Conservation (phyloP, 1,140 invertebrate species). For the Drosophila virilis region DNA sequence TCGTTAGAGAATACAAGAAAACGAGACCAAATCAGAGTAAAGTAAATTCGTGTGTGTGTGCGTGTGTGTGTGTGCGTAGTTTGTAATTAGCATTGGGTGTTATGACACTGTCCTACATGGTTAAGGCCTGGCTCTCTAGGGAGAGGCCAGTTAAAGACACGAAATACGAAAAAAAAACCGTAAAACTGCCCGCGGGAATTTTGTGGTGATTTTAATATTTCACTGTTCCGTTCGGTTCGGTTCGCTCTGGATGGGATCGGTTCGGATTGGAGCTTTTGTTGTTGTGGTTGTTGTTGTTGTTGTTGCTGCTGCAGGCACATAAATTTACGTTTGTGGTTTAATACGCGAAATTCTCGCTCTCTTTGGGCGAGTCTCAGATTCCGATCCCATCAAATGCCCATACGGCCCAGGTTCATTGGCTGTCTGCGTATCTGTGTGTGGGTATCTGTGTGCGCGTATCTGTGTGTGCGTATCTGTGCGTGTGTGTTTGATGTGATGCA, state of each 20-base stretch:
- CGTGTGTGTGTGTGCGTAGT: constrained; percentile 27
- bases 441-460: constrained; percentile 8
- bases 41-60: background rate
- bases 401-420: constrained; percentile 18
- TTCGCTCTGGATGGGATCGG: background rate
- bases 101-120: constrained; percentile 16
- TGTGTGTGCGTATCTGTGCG: constrained; percentile 17
- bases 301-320: constrained; percentile 47
- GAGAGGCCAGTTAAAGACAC: constrained; percentile 25
- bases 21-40: constrained; percentile 23
- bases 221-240: constrained; percentile 1
- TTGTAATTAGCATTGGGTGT: constrained; percentile 58
- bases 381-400: constrained; percentile 61
- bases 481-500: constrained; percentile 70
- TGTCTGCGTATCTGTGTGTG: constrained; percentile 23
- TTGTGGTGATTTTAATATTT: constrained; percentile 64
- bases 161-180: constrained; percentile 1
- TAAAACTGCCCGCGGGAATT: constrained; percentile 65
- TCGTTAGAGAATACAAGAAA: constrained; percentile 32
- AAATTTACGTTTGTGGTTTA: constrained; percentile 81
- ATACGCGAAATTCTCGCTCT: constrained; percentile 59
- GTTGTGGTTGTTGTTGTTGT: constrained; percentile 22
- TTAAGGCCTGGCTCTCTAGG: constrained; percentile 26
- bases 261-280: background rate
- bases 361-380: constrained; percentile 18